These are phyloP conservation scores for Dasysyrphus tricinctus DNA, from an alignment of 2,888 invertebrate species.

Conservation along the genomic window DNA sequence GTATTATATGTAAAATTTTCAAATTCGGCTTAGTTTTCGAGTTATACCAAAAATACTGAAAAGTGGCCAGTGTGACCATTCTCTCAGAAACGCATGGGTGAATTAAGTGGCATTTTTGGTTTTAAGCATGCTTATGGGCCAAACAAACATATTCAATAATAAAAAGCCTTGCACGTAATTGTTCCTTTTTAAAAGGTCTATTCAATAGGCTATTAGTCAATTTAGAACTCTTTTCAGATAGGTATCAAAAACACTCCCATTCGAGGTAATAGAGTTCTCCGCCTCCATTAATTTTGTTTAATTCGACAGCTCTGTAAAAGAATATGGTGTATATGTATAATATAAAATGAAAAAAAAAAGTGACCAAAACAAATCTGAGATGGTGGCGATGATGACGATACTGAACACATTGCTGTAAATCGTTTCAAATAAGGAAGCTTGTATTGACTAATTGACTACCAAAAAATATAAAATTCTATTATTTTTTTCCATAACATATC, in stretches of 20 bases:
- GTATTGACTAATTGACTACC: conserved; percentile 16
- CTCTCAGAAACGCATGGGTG: no score
- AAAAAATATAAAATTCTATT: not conserved
- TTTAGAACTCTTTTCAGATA: not conserved
- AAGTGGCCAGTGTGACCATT: no score
- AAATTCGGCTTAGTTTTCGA: no score
- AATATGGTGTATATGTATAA: not conserved
- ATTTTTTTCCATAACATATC: not conserved
- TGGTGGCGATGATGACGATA: not conserved
- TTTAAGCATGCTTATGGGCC: no score
- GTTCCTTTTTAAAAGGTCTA: no score
- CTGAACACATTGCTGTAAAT: not conserved
- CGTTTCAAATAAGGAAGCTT: conserved; percentile 6
- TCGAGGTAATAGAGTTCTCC: not conserved
- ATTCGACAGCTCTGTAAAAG: conserved; percentile 8
- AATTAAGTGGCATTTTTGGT: no score
- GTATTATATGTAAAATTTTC: no score
- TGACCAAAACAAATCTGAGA: conserved; percentile 26
- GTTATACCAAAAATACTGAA: no score
- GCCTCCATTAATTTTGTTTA: not conserved
- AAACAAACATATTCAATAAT: no score
- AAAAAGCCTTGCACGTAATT: no score
- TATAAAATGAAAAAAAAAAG: not conserved
- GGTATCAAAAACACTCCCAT: not conserved
- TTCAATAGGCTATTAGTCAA: no score